Conservation (phyloP, 2,888 invertebrate species). For the Cenopis cana region DNA sequence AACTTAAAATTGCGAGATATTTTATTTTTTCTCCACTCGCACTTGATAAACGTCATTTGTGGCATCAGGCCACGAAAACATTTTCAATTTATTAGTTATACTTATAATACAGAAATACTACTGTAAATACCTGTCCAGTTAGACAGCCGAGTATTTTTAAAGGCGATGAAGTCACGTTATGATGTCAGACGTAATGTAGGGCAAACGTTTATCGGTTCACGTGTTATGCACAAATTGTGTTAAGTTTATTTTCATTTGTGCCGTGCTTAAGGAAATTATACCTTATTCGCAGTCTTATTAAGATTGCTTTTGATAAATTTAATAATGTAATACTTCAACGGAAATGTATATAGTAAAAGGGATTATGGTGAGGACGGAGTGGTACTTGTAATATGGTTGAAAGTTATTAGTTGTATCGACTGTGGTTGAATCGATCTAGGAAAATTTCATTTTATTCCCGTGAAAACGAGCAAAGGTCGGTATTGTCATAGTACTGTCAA, state of each 20-base stretch:
- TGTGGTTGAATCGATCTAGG: too few species aligned
- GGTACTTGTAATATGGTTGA: neutral
- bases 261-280: neutral
- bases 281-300: neutral
- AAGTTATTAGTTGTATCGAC: neutral
- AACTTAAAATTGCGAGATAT: too few species aligned
- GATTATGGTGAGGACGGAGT: neutral
- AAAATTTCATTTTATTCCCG: too few species aligned
- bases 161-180: conserved; percentile 33
- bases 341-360: neutral
- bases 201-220: conserved; percentile 31
- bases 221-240: conserved; percentile 27
- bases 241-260: conserved; percentile 32
- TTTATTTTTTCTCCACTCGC: neutral
- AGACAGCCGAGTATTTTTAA: conserved; percentile 26
- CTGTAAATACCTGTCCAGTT: conserved; percentile 31
- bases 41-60: neutral
- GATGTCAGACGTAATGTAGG: conserved; percentile 37
- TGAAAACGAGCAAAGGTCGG: too few species aligned
- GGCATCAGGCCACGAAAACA: neutral
- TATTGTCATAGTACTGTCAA: too few species aligned
- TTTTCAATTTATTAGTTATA: neutral
- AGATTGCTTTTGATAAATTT: neutral
- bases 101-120: neutral
- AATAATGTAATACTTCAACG: neutral